These are phyloP conservation scores for Argyra leucocephala DNA, from an alignment of 2,888 invertebrate genomes.

Conservation along the genomic window DNA sequence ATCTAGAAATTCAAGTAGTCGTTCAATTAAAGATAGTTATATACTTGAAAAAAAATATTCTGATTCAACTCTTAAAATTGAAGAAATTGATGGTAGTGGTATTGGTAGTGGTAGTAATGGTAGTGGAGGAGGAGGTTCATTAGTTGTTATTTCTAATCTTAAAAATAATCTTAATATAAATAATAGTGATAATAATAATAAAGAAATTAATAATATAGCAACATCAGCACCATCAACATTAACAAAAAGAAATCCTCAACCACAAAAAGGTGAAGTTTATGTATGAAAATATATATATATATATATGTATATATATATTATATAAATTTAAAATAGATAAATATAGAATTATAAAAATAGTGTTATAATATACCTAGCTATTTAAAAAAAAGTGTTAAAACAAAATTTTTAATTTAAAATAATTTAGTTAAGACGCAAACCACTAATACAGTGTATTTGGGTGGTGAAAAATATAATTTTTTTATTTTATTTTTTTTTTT, in stretches of 20 bases:
- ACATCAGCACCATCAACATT: conserved; percentile 40
- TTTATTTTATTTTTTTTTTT: no score
- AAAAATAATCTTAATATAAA: background rate
- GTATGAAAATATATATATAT: no score
- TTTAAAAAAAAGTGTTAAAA: no score
- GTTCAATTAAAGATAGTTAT: conserved; percentile 31
- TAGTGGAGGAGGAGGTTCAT: conserved; percentile 15
- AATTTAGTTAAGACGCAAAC: background rate
- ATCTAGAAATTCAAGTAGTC: conserved; percentile 36
- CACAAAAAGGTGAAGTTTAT: conserved; percentile 41
- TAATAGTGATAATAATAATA: background rate
- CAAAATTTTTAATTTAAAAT: no score
- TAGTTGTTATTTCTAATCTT: conserved; percentile 11
- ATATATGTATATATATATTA: no score
- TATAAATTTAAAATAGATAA: no score
- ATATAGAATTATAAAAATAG: no score
- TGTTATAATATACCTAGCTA: no score
- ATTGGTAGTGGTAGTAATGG: background rate
- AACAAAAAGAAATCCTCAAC: conserved; percentile 38
- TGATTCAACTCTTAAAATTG: conserved; percentile 16
- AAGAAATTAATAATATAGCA: conserved; percentile 21
- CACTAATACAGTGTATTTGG: no score
- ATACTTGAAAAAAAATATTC: conserved; percentile 33
- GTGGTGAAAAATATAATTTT: no score
- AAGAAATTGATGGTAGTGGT: background rate